Evolutionary conservation across 2,113 vertebrate genomes (phyloP), one percentile per base, ranked within the genome.

Genomic region (Poecile atricapillus): DNA sequence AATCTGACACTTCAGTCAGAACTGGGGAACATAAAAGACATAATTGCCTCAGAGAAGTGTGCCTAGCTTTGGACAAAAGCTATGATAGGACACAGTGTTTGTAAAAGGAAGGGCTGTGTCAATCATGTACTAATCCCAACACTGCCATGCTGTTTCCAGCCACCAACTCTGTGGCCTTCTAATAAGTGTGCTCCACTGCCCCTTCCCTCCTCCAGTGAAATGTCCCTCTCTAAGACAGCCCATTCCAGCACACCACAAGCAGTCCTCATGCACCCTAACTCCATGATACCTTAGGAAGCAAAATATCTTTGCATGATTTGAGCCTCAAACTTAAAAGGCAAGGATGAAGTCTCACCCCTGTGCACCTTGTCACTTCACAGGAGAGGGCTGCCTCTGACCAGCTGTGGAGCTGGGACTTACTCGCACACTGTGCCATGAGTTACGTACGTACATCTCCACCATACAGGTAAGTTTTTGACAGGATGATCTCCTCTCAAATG

Each of bases 401-500:
- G 25, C 70, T 44, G 13, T 6, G 1, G 43, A 83, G 37, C 46
- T 39, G 14, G 15, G n/a, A 47, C 69, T 28, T 10, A 50, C 47
- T 23, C 15, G 43, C 31, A 78, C 25, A 1, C 3, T 22, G 33
- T 33, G 47, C 85, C 30, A 5, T 5, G 1, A 85, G 33, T 46
- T 25, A 1, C n/a, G 59, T 18, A 0, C 0, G 46, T 25, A 73
- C 31, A 35, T 81, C 63, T 64, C 67, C 65, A 17, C 0, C 3
- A 65, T 2, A 18, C 0, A 0, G 37, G 0, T 6, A 41, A 0
- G 1, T 44, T 90, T 73, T 25, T 56, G 37, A 94, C 31, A 71
- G 13, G 41, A 80, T 56, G 25, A 68, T 65, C 81, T 65, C 20
- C 4, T 65, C 85, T 49, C 43, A 69, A 21, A 60, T 37, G 24